Conservation (phyloP, 2,113 vertebrate genomes). For the Serilophus lunatus region DNA sequence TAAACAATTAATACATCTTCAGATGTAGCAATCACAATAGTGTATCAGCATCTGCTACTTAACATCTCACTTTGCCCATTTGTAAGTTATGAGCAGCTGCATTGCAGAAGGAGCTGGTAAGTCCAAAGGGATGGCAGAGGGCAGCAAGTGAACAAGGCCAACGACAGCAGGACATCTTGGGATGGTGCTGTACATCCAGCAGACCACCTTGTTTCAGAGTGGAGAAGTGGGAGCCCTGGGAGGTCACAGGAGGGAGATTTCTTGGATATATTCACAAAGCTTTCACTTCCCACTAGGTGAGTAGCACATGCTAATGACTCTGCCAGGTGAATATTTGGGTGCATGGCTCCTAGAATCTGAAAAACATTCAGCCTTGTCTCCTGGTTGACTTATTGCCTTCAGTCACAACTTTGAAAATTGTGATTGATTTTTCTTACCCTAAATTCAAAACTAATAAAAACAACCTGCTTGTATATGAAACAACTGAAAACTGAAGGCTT, state of each 20-base stretch:
- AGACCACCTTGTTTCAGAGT: not conserved
- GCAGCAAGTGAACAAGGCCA: not conserved
- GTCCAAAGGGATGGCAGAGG: not conserved
- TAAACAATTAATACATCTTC: not conserved
- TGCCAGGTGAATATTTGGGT: not conserved
- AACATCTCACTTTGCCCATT: not conserved
- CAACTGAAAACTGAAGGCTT: not conserved
- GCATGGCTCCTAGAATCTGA: not conserved
- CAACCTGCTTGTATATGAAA: not conserved
- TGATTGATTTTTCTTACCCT: not conserved
- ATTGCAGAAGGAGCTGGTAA: not conserved
- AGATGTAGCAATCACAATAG: not conserved
- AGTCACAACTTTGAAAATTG: not conserved
- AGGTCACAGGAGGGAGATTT: not conserved
- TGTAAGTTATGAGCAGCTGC: not conserved
- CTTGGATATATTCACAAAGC: not conserved
- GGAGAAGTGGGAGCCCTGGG: not conserved
- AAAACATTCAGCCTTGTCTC: not conserved
- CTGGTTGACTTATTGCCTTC: not conserved
- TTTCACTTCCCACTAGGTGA: accelerated
- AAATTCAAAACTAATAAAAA: not conserved
- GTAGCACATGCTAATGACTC: not conserved
- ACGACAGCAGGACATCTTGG: not conserved
- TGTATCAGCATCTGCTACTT: not conserved
- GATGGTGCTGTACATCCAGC: not conserved